These are phyloP conservation scores for Drosophila parthenogenetica DNA, from an alignment of 2,888 invertebrate species.

Conservation along the genomic window DNA sequence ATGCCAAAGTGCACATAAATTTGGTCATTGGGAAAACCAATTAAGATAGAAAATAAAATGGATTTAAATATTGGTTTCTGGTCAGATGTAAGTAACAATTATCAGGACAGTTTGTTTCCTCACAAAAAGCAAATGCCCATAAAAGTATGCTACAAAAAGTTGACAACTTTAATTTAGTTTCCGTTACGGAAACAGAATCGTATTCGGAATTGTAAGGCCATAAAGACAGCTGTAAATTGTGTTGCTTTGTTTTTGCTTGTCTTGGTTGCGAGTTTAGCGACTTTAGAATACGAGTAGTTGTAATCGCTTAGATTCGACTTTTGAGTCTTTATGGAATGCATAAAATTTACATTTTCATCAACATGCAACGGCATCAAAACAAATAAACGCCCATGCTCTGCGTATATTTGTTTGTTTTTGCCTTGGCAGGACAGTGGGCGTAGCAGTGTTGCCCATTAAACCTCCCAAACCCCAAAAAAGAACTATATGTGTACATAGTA, in stretches of 20 bases:
- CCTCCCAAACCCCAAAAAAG: slow-evolving; percentile 19
- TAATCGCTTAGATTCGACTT: slow-evolving; percentile 50
- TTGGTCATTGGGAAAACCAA: slow-evolving; percentile 6
- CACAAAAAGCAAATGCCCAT: background rate
- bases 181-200: slow-evolving; percentile 6
- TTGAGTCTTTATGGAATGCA: slow-evolving; percentile 59
- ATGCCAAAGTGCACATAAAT: slow-evolving; percentile 1
- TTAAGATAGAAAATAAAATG: background rate
- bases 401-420: slow-evolving; percentile 40
- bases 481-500: slow-evolving; percentile 49
- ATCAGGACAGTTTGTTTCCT: background rate
- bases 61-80: slow-evolving; percentile 1
- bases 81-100: slow-evolving; percentile 2
- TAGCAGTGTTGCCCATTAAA: background rate
- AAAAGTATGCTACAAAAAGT: slow-evolving; percentile 7
- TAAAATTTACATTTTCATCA: slow-evolving; percentile 79
- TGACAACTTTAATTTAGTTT: slow-evolving; percentile 3
- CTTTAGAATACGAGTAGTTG: slow-evolving; percentile 30
- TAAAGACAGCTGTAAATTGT: slow-evolving; percentile 29
- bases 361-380: slow-evolving; percentile 53
- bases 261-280: slow-evolving; percentile 20
- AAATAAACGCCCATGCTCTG: slow-evolving; percentile 48
- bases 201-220: slow-evolving; percentile 4
- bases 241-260: slow-evolving; percentile 8
- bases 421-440: slow-evolving; percentile 31